Base-by-base conservation (phyloP, 2,888 invertebrate genomes). In the Cecidostiba fungosa region DNA sequence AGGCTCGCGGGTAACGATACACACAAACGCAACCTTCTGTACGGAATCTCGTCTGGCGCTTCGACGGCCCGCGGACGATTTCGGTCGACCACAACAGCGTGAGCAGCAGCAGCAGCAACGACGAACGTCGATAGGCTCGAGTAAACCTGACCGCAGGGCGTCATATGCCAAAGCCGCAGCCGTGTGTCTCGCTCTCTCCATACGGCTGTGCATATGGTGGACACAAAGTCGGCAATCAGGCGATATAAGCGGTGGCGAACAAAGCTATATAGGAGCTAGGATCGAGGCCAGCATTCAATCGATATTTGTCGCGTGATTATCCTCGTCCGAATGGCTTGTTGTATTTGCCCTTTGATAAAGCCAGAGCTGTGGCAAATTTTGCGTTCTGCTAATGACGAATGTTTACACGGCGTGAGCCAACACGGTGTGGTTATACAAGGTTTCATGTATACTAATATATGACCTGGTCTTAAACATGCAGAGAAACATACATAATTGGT, bases 271-370 rank as follows among this genome's bases (percentile, higher is more conserved):
- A 66, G 3, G 32, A 14, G 77, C 23, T 23, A 1, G 8, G 23
- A 59, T 59, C 8, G 54, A 32, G 79, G 12, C 5, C 19, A 2
- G 43, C 26, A n/a, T 77, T 66, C 32, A 54, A 82, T 70, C 82
- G 82, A 66, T 82, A 76, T 82, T 74, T 69, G 50, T 69, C 59
- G 73, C 74, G 59, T 43, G 66, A 81, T 81, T 81, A 59, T 80
- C 16, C 66, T 66, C 69, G 39, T 3, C 23, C 77, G 8, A 29
- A 19, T n/a, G 14, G 29, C 12, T 12, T 26, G 14, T 3, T 36
- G 1, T 69, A 43, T 74, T 50, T 78, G 43, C 36, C 47, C 54
- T 26, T 36, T 73, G 32, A 54, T 70, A 70, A 50, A 70, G 39
- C 14, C 26, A 16, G 26, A 3, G 36, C n/a, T 26, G 12, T 14